Conservation (phyloP, 2,113 vertebrate species). For the Hiodon alosoides region DNA sequence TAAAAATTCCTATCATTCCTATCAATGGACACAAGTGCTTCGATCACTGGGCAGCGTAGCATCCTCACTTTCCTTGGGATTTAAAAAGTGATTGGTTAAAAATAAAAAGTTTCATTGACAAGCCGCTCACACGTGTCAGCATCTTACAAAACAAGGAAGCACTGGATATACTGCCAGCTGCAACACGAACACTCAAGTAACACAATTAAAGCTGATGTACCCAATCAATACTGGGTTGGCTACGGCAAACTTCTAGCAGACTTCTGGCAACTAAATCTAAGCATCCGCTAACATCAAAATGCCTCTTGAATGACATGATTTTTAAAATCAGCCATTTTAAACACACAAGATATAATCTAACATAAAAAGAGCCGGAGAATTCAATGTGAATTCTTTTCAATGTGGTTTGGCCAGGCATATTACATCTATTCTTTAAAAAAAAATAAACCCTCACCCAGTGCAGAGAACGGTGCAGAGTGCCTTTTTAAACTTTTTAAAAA, state of each 20-base stretch:
- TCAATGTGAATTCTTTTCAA: constrained; percentile 2
- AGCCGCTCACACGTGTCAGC: background rate
- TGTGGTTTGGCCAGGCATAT: background rate
- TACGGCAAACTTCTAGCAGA: too few species aligned
- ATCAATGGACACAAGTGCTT: background rate
- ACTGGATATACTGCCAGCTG: background rate
- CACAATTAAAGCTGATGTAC: constrained; percentile 7
- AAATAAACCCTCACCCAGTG: background rate
- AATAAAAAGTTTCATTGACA: background rate
- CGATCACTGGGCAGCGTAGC: background rate
- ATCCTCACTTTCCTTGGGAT: background rate
- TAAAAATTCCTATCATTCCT: background rate
- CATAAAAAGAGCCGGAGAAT: background rate
- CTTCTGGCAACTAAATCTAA: too few species aligned
- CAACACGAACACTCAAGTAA: background rate
- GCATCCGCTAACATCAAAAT: too few species aligned
- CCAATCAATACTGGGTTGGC: constrained; percentile 7
- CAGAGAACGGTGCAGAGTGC: too few species aligned
- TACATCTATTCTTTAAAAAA: constrained; percentile 5
- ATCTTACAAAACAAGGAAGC: constrained; percentile 1
- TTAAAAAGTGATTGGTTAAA: background rate
- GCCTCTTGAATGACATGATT: too few species aligned
- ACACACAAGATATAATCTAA: too few species aligned
- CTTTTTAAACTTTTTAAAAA: background rate
- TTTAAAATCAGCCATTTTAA: too few species aligned